Evolutionary conservation across 2,888 invertebrate species (phyloP), one percentile per base, ranked within the genome.

Genomic region (Heliconius sara): DNA sequence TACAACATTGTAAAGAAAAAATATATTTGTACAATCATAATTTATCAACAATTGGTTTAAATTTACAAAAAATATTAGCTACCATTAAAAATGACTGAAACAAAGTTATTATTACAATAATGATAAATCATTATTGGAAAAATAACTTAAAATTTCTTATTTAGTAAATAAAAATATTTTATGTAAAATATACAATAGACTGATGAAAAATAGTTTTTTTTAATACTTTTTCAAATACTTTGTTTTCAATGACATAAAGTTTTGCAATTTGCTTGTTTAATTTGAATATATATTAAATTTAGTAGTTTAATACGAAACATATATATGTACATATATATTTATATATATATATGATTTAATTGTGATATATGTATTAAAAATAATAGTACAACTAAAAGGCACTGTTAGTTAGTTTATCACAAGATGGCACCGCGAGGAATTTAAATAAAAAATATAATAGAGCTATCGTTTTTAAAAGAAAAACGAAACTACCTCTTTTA

Each of bases 391-490:
- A 70, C 70, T 79, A 71, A 74, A 79, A 63, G 43, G 73, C 72
- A 80, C 76, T 76, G 76, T 79, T 6, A 57, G 76, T 52, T 77
- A 78, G 19, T 34, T 74, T 78, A 79, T 79, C 79, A 81, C 81
- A 81, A 80, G 78, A 81, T 79, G 81, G 81, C 81, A 81, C 81
- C 76, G 30, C 60, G 57, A 79, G 74, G 70, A 47, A 60, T 79
- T 67, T 74, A 43, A 27, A 78, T 57, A 72, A 34, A 16, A 73
- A 60, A 39, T 60, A 60, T 34, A 34, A 57, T 34, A 60, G n/a
- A 73, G 25, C 34, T 39, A 34, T 30, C 30, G 39, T 60, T 57
- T 70, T 70, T 27, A 43, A 7, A 47, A 6, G 25, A 47, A 70
- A 43, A 47, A 70, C 6, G 16, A 25, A 47, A 43, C 25, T 19